These are phyloP conservation scores for Paramuricea clavata DNA, from an alignment of 92 coral and sea anemone genomes.

Conservation along the genomic window DNA sequence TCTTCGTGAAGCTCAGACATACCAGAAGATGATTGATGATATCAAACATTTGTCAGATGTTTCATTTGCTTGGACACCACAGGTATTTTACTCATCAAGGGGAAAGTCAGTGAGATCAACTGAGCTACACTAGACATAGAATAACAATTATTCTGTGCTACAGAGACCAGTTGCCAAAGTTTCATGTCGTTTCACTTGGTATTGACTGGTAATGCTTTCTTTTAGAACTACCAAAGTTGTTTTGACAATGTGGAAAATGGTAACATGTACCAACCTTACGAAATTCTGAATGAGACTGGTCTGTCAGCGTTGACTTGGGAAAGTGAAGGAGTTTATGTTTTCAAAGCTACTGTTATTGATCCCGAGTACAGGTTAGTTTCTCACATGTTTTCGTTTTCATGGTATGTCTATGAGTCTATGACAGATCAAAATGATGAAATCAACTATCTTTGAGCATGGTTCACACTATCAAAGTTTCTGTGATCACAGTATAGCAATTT, in stretches of 20 bases:
- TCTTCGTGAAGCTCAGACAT: slow-evolving; percentile 73
- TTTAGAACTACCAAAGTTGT: slow-evolving; percentile 84
- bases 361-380: slow-evolving; percentile 84
- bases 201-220: background rate
- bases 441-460: too few relatives aligned
- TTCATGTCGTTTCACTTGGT: too few relatives aligned
- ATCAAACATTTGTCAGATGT: slow-evolving; percentile 16
- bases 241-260: slow-evolving; percentile 44
- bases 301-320: slow-evolving; percentile 76
- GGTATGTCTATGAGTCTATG: too few relatives aligned
- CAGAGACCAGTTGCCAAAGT: too few relatives aligned
- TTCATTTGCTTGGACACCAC: slow-evolving; percentile 70
- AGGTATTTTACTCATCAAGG: slow-evolving; percentile 40
- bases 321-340: slow-evolving; percentile 77
- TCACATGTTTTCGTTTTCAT: too few relatives aligned
- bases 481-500: too few relatives aligned
- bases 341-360: slow-evolving; percentile 80
- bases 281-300: slow-evolving; percentile 82
- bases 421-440: too few relatives aligned
- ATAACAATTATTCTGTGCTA: too few relatives aligned
- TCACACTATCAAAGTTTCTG: too few relatives aligned
- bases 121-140: too few relatives aligned
- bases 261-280: slow-evolving; percentile 75
- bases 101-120: too few relatives aligned
- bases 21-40: slow-evolving; percentile 65